Conservation (phyloP, 2,888 invertebrate genomes). For the Amphipyra berbera region DNA sequence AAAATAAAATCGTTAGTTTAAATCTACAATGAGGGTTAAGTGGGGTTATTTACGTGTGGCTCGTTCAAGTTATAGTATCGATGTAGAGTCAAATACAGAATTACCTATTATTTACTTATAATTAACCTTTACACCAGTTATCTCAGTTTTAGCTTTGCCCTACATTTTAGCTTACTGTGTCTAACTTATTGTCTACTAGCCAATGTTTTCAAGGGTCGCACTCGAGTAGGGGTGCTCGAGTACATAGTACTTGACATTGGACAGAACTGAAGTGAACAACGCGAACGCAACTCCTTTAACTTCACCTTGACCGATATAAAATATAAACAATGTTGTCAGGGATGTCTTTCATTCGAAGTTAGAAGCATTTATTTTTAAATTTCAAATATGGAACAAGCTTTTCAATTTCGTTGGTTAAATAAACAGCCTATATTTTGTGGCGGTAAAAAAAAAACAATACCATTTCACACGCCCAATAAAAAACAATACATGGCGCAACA, state of each 20-base stretch:
- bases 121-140: no score
- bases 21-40: no score
- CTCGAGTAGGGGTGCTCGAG: constrained; percentile 5
- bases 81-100: no score
- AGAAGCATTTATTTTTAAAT: no score
- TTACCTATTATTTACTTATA: no score
- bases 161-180: background rate
- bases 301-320: constrained; percentile 1
- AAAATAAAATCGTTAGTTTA: no score
- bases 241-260: constrained; percentile 10
- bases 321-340: no score
- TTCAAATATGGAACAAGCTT: no score
- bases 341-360: background rate
- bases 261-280: constrained; percentile 12
- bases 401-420: no score
- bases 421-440: no score
- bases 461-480: constrained; percentile 24
- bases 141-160: background rate
- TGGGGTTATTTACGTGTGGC: no score
- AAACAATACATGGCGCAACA: constrained; percentile 11
- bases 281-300: background rate
- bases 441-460: constrained; percentile 1
- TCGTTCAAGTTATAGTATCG: no score
- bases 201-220: constrained; percentile 3
- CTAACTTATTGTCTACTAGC: background rate